A percentile compares a stretch with the other conserved stretches of the same genome.
These are phyloP conservation scores for Ips typographus DNA, from an alignment of 1,140 invertebrate species.

Conservation along the genomic window DNA sequence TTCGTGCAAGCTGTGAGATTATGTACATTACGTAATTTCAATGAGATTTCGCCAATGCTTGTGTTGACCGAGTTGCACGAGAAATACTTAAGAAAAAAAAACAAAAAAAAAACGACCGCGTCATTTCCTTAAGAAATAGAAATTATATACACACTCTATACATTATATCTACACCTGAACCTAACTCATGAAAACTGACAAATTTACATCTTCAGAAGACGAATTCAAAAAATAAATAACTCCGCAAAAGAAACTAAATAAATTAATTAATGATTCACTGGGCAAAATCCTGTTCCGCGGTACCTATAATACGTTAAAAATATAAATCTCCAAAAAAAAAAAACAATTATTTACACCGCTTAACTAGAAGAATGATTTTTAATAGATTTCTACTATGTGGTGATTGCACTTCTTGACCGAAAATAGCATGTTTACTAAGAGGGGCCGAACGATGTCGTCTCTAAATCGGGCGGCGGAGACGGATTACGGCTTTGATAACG, in stretches of 20 bases:
- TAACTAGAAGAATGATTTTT: constrained; percentile 11
- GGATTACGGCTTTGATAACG: constrained; percentile 52
- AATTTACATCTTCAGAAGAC: constrained; percentile 17
- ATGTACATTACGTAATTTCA: constrained; percentile 17
- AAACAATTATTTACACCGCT: constrained; percentile 40
- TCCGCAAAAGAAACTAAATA: constrained; percentile 27
- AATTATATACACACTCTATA: constrained; percentile 36
- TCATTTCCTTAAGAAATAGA: constrained; percentile 31
- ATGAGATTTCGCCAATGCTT: constrained; percentile 30
- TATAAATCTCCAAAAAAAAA: constrained; percentile 37
- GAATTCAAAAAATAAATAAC: constrained; percentile 27
- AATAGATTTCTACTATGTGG: constrained; percentile 1
- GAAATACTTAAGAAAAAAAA: constrained; percentile 29
- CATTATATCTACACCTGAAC: constrained; percentile 37
- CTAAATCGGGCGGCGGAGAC: constrained; percentile 49
- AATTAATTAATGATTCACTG: constrained; percentile 21
- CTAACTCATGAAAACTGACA: constrained; percentile 27
- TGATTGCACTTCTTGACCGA: constrained; percentile 27
- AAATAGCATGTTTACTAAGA: constrained; percentile 2
- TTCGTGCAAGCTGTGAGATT: constrained; percentile 35
- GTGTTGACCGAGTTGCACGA: constrained; percentile 20
- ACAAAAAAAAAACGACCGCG: constrained; percentile 14
- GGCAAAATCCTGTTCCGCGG: constrained; percentile 19
- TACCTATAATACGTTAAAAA: constrained; percentile 13
- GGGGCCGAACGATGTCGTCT: constrained; percentile 15